Evolutionary conservation across 2,113 vertebrate genomes (phyloP).

Genomic region (Colistium nudipinnis): DNA sequence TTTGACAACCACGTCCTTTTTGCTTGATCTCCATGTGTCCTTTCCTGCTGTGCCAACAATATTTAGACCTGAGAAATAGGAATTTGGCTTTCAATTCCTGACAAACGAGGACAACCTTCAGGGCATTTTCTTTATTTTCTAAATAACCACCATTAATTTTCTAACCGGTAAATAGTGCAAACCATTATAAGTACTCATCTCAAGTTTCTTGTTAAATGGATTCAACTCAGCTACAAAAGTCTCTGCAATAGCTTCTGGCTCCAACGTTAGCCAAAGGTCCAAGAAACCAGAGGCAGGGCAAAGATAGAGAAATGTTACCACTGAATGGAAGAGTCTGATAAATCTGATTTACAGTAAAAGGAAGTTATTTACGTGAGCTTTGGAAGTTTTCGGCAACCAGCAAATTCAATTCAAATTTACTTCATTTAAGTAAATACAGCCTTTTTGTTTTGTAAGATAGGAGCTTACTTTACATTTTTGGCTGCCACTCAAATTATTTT

Average conservation of each 20-base stretch:
- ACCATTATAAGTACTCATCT: slow-evolving; percentile 32
- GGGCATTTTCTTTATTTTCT: slow-evolving; percentile 6
- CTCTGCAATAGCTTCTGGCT: slow-evolving; percentile 19
- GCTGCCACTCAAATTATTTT: slow-evolving; percentile 79
- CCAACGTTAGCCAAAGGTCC: slow-evolving; percentile 1
- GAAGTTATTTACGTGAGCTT: not conserved
- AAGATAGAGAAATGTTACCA: slow-evolving; percentile 7
- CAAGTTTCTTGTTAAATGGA: slow-evolving; percentile 32
- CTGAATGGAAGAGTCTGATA: slow-evolving; percentile 3
- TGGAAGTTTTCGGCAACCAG: not conserved
- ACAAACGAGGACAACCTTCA: slow-evolving; percentile 36
- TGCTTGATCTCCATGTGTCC: slow-evolving; percentile 5
- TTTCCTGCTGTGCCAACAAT: not conserved
- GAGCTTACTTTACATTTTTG: slow-evolving; percentile 72
- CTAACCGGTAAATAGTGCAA: slow-evolving; percentile 38
- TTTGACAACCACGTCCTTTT: slow-evolving; percentile 3
- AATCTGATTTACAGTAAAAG: not conserved
- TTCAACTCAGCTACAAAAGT: slow-evolving; percentile 24
- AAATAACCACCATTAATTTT: slow-evolving; percentile 52
- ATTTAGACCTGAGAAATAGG: slow-evolving; percentile 18
- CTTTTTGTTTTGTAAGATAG: slow-evolving; percentile 31
- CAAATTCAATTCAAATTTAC: not conserved
- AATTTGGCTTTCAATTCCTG: slow-evolving; percentile 17
- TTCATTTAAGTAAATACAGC: slow-evolving; percentile 30
- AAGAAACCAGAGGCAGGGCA: slow-evolving; percentile 23